Conservation (phyloP, 2,113 vertebrate species). For the Elephantulus edwardii region DNA sequence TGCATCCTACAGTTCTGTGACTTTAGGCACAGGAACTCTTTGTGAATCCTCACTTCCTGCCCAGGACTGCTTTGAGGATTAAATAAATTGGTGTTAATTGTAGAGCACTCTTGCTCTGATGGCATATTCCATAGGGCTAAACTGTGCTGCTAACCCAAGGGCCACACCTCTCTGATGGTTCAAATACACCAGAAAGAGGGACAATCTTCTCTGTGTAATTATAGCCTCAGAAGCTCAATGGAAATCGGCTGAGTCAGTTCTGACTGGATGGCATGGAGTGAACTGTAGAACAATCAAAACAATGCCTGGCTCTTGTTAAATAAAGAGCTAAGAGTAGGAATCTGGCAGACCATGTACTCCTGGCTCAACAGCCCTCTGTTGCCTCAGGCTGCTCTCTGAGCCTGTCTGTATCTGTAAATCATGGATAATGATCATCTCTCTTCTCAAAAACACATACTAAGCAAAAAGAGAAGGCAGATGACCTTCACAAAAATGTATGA, state of each 20-base stretch:
- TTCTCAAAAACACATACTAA: not conserved
- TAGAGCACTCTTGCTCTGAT: too few species aligned
- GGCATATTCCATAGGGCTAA: too few species aligned
- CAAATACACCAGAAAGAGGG: too few species aligned
- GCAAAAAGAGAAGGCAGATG: not conserved
- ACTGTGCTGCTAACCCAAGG: too few species aligned
- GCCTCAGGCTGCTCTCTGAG: not conserved
- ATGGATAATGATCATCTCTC: not conserved
- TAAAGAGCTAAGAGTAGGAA: not conserved
- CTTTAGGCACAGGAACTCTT: not conserved
- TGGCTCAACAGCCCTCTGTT: not conserved
- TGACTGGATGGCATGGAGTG: too few species aligned
- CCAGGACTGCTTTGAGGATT: not conserved
- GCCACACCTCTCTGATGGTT: too few species aligned
- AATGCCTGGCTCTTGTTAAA: not conserved
- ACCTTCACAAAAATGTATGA: not conserved
- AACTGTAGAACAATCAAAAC: not conserved
- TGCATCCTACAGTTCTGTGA: not conserved
- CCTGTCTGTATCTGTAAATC: not conserved
- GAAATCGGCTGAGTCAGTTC: too few species aligned
- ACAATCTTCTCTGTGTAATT: too few species aligned
- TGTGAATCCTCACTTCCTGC: not conserved
- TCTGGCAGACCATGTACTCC: not conserved
- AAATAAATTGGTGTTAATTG: not conserved
- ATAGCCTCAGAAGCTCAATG: too few species aligned